Percentiles rank a stretch among this genome's conserved stretches.
Evolutionary conservation across 2,113 vertebrate species (phyloP).

Genomic region (Furnarius figulus): DNA sequence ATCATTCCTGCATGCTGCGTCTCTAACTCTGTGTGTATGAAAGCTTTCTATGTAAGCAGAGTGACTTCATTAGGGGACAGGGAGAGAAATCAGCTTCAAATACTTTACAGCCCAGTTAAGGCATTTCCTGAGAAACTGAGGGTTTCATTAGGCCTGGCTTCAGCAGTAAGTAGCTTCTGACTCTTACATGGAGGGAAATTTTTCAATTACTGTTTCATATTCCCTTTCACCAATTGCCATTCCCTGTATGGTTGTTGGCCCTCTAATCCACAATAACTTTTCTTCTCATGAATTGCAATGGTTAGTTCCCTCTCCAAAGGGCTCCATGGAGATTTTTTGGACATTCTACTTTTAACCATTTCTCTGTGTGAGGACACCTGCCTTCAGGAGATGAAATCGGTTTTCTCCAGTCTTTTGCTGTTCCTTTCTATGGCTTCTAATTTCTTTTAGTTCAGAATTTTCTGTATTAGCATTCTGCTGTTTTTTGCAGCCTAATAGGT

Average conservation of each 20-base stretch:
- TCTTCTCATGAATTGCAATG: background rate
- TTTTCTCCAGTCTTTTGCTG: background rate
- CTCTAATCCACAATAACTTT: background rate
- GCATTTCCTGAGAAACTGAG: background rate
- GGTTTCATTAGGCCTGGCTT: background rate
- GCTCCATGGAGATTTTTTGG: background rate
- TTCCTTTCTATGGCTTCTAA: background rate
- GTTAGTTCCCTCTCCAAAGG: background rate
- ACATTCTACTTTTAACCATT: background rate
- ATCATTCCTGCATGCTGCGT: rapidly evolving
- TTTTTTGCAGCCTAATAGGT: background rate
- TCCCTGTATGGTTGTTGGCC: background rate
- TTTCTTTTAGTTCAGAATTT: background rate
- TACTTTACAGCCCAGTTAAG: background rate
- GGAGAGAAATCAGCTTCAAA: background rate
- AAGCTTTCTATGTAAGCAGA: background rate
- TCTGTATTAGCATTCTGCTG: background rate
- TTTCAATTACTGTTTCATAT: background rate
- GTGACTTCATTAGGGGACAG: background rate
- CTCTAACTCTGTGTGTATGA: background rate
- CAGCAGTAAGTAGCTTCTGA: background rate
- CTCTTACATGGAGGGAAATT: background rate
- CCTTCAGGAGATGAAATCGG: background rate
- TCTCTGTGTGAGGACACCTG: background rate
- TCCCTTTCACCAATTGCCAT: background rate